phyloP scores from a whole-genome alignment of 2,113 vertebrate genomes.

The Urocolius indicus region DNA sequence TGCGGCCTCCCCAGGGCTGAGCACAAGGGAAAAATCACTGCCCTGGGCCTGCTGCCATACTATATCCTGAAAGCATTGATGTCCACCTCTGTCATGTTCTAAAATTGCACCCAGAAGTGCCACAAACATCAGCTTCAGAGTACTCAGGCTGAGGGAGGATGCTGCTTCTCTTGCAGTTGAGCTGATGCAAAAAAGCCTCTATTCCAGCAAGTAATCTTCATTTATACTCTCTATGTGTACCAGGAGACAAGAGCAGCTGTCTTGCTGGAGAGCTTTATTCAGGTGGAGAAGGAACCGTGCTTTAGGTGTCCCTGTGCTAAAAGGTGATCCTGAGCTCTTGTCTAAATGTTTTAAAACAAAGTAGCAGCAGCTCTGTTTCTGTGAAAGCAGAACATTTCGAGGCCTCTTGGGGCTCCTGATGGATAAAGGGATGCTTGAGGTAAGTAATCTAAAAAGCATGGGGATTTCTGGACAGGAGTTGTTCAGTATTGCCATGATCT shows the following conservation, averaged over 20 bases:
- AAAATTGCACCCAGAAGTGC: background rate
- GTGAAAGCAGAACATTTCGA: background rate
- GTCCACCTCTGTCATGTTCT: background rate
- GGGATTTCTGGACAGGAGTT: background rate
- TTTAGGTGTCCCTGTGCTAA: background rate
- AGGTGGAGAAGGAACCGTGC: background rate
- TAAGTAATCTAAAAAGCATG: background rate
- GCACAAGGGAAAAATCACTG: too few species aligned
- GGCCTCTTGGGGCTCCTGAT: background rate
- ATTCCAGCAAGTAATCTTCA: background rate
- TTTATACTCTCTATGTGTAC: background rate
- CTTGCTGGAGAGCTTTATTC: background rate
- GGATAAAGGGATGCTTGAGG: background rate
- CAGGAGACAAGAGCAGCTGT: background rate
- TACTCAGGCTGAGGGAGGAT: background rate
- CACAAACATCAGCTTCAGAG: background rate
- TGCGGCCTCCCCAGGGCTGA: too few species aligned
- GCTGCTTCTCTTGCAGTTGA: background rate
- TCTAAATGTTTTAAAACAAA: background rate
- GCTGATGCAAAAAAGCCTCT: background rate
- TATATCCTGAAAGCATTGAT: background rate
- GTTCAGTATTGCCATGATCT: background rate
- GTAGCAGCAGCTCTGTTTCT: background rate
- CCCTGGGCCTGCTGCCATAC: too few species aligned
- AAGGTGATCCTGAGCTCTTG: background rate